Evolutionary conservation across 2,888 invertebrate genomes (phyloP).

Genomic region (Arge pagana): DNA sequence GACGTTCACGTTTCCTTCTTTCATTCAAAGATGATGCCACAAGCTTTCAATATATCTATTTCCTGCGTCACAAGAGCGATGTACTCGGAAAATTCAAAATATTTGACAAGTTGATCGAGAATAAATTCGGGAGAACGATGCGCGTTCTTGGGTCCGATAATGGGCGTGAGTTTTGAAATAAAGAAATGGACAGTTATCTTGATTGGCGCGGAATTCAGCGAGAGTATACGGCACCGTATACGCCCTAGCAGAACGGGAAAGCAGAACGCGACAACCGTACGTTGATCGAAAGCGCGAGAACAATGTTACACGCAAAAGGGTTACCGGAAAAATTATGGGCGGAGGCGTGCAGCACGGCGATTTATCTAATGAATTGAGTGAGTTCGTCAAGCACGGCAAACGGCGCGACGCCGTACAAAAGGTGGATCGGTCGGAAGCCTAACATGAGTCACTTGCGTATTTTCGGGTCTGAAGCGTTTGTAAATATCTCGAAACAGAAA

Average conservation of each 20-base stretch:
- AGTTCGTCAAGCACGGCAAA: constrained; percentile 3
- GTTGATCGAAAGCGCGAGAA: constrained; percentile 37
- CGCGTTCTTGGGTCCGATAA: constrained; percentile 31
- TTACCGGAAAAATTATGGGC: constrained; percentile 32
- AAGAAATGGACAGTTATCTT: constrained; percentile 27
- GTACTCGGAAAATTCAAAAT: constrained; percentile 22
- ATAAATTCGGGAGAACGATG: constrained; percentile 29
- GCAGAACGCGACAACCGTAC: constrained; percentile 41
- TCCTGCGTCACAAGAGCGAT: constrained; percentile 25
- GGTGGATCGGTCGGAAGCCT: constrained; percentile 20
- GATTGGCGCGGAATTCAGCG: constrained; percentile 29
- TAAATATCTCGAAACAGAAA: constrained; percentile 24
- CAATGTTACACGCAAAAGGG: constrained; percentile 24
- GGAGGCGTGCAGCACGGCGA: constrained; percentile 29
- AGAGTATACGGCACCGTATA: constrained; percentile 33
- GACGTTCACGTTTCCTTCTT: constrained; percentile 21
- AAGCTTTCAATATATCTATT: constrained; percentile 30
- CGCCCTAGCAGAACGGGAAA: constrained; percentile 39
- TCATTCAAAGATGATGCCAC: constrained; percentile 29
- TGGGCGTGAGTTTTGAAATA: constrained; percentile 29
- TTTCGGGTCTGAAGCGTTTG: constrained; percentile 28
- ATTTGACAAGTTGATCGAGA: constrained; percentile 28
- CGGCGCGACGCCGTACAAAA: constrained; percentile 21
- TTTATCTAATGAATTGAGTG: constrained; percentile 21
- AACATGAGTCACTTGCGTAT: constrained; percentile 25